Percentiles rank a stretch among this genome's conserved stretches.
These are phyloP conservation scores for Lepus oiostolus DNA, from an alignment of 2,797 vertebrate genomes.

Conservation along the genomic window DNA sequence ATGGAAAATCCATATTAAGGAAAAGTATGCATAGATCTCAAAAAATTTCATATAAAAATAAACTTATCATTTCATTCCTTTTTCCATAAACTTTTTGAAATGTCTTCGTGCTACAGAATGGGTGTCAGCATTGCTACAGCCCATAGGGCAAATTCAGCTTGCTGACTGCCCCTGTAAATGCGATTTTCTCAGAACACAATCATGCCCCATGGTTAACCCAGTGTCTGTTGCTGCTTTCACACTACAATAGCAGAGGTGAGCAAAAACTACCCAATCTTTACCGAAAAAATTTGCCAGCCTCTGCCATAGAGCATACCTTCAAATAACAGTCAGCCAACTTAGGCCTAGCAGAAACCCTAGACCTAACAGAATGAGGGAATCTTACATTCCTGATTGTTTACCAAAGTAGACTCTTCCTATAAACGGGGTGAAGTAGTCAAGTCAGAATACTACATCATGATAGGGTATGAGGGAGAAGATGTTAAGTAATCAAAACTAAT, in stretches of 20 bases:
- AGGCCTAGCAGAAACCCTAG: not conserved
- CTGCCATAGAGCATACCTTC: not conserved
- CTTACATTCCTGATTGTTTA: not conserved
- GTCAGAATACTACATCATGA: not conserved
- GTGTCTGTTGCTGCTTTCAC: not conserved
- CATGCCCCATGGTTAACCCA: not conserved
- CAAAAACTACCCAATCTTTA: not conserved
- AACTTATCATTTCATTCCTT: no score
- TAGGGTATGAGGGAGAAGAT: not conserved
- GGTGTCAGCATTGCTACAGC: not conserved
- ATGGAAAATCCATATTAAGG: no score
- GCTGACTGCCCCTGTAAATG: not conserved
- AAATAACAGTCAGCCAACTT: not conserved
- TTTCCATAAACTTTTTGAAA: no score
- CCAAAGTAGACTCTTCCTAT: not conserved
- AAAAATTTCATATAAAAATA: no score
- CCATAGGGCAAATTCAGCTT: not conserved
- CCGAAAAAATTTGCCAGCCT: not conserved
- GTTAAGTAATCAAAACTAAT: not conserved
- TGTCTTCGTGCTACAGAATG: not conserved
- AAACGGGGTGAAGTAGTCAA: not conserved
- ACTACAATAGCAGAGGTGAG: not conserved
- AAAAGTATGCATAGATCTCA: no score
- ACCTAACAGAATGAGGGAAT: not conserved
- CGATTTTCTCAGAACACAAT: not conserved